These are phyloP conservation scores for Drosophila asahinai DNA, from an alignment of 1,140 invertebrate species.

Conservation along the genomic window DNA sequence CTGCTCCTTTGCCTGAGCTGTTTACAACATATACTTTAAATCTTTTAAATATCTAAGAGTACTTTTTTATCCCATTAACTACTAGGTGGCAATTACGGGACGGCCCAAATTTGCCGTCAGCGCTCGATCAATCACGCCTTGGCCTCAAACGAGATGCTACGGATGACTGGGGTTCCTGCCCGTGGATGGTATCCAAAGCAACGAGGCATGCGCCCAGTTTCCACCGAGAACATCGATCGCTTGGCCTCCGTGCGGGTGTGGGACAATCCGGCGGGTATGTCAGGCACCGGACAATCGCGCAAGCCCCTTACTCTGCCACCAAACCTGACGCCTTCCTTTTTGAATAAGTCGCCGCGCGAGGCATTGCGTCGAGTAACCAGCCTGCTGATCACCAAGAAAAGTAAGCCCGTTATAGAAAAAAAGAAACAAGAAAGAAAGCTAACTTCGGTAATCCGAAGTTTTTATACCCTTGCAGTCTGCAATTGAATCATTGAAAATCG, in stretches of 20 bases:
- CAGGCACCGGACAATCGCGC: constrained; percentile 84
- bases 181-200: constrained; percentile 94
- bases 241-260: constrained; percentile 86
- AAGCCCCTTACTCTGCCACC: constrained; percentile 93
- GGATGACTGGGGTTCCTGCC: constrained; percentile 91
- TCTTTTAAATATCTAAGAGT: no score
- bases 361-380: constrained; percentile 93
- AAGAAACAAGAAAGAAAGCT: no score
- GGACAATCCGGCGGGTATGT: constrained; percentile 82
- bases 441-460: neutral
- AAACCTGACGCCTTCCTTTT: constrained; percentile 93
- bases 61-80: neutral
- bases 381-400: constrained; percentile 91
- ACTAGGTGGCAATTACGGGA: constrained; percentile 81
- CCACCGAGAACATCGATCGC: constrained; percentile 93
- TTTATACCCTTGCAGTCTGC: no score
- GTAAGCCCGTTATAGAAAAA: constrained; percentile 33
- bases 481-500: no score
- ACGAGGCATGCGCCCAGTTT: constrained; percentile 89
- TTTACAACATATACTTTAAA: no score
- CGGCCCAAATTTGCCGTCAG: constrained; percentile 87
- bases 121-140: constrained; percentile 89
- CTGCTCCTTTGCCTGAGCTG: no score
- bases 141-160: constrained; percentile 90
- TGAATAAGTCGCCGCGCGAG: constrained; percentile 93